phyloP scores from a whole-genome alignment of 2,888 invertebrate species.

The Autographa gamma region DNA sequence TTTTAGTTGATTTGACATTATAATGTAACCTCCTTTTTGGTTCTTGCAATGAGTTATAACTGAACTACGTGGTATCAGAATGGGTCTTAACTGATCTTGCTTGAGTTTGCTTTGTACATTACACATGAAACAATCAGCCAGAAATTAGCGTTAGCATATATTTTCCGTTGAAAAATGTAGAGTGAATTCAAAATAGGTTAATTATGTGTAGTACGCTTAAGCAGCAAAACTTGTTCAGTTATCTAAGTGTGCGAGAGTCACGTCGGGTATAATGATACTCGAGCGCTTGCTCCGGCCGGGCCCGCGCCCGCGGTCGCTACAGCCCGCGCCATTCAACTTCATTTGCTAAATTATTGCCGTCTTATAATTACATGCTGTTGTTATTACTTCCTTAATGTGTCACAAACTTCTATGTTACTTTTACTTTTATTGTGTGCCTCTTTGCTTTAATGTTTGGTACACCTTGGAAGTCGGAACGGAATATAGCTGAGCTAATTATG shows the following conservation, averaged over 20 bases:
- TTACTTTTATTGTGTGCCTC: background rate
- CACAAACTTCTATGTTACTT: slow-evolving; percentile 3
- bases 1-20: slow-evolving; percentile 33
- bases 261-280: slow-evolving; percentile 12
- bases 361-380: slow-evolving; percentile 19
- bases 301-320: background rate
- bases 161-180: background rate
- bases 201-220: background rate
- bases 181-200: background rate
- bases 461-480: background rate
- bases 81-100: no score
- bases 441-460: no score
- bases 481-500: no score
- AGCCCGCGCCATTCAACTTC: background rate
- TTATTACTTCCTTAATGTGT: background rate
- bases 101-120: background rate
- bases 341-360: slow-evolving; percentile 14
- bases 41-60: background rate
- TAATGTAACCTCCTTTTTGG: slow-evolving; percentile 21
- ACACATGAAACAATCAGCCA: background rate
- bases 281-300: background rate
- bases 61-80: no score
- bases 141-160: background rate
- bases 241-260: slow-evolving; percentile 8
- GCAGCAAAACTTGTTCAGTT: slow-evolving; percentile 3